These are phyloP conservation scores for Brachypodius melanocephalos DNA, from an alignment of 2,113 vertebrate genomes.

Conservation along the genomic window DNA sequence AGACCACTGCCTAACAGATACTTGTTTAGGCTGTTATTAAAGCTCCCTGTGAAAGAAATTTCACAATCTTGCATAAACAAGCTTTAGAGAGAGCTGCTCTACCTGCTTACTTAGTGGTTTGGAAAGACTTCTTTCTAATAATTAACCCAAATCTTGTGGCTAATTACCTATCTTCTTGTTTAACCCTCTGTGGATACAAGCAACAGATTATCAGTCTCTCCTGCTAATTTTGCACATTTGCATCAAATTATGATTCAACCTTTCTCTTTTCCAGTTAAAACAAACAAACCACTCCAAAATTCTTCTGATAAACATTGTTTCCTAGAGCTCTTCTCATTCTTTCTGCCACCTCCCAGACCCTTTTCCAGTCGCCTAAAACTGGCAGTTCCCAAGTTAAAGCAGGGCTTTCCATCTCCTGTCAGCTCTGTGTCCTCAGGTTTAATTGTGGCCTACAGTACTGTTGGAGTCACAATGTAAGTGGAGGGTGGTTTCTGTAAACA, in stretches of 20 bases:
- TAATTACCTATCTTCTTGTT: slow-evolving; percentile 22
- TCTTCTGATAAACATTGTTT: neutral
- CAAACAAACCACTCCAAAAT: neutral
- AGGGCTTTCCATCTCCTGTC: neutral
- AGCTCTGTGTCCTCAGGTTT: neutral
- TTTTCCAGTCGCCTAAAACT: neutral
- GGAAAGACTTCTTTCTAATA: slow-evolving; percentile 56
- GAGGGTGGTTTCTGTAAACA: neutral
- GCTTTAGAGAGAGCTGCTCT: slow-evolving; percentile 37
- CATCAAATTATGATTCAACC: neutral
- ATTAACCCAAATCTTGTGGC: slow-evolving; percentile 42
- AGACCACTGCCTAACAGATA: neutral
- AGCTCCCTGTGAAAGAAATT: slow-evolving; percentile 37
- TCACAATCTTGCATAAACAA: slow-evolving; percentile 47
- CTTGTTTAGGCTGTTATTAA: slow-evolving; percentile 46
- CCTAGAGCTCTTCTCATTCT: neutral
- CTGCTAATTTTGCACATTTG: slow-evolving; percentile 11
- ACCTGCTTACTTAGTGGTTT: slow-evolving; percentile 60
- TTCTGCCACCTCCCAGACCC: neutral
- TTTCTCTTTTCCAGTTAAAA: neutral
- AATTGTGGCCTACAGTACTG: neutral
- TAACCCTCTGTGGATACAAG: slow-evolving; percentile 31
- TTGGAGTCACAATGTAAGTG: neutral
- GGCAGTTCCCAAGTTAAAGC: neutral
- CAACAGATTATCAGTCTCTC: neutral